phyloP scores from a whole-genome alignment of 2,888 invertebrate genomes.

The Caenorhabditis drosophilae region DNA sequence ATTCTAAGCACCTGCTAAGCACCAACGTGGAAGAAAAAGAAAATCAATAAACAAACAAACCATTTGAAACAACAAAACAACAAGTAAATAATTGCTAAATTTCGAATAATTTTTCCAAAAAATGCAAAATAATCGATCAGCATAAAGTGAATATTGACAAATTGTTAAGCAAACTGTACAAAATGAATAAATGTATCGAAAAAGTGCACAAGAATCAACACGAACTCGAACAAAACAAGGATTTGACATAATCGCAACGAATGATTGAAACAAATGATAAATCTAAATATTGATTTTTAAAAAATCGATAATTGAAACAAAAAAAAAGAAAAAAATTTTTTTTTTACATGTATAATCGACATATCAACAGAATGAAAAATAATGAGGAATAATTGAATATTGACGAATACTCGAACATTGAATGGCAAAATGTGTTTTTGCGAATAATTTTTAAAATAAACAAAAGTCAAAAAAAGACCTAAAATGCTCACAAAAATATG shows the following conservation, averaged over 20 bases:
- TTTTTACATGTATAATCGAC: constrained; percentile 21
- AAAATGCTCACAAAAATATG: constrained; percentile 21
- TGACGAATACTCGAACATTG: constrained; percentile 23
- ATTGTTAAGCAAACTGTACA: constrained; percentile 15
- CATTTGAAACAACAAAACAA: constrained; percentile 14
- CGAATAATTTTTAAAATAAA: constrained; percentile 6
- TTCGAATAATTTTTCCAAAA: constrained; percentile 15
- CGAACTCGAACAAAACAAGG: constrained; percentile 25
- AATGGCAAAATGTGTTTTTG: constrained; percentile 17
- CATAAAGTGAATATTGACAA: constrained; percentile 25
- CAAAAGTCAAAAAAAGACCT: background rate
- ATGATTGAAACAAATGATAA: constrained; percentile 20
- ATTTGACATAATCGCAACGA: background rate
- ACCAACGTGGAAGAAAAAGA: too few relatives aligned
- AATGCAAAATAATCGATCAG: constrained; percentile 21
- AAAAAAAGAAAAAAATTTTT: background rate
- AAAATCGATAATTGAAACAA: too few relatives aligned
- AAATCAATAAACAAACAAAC: too few relatives aligned
- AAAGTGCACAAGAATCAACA: constrained; percentile 33
- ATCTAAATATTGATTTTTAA: too few relatives aligned
- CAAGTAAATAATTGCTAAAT: constrained; percentile 12
- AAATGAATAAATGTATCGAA: constrained; percentile 24
- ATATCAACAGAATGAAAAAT: constrained; percentile 28
- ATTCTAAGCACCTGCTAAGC: too few relatives aligned
- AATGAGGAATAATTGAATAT: constrained; percentile 19